These are phyloP conservation scores for Pagrus major DNA, from an alignment of 2,113 vertebrate genomes.

Conservation along the genomic window DNA sequence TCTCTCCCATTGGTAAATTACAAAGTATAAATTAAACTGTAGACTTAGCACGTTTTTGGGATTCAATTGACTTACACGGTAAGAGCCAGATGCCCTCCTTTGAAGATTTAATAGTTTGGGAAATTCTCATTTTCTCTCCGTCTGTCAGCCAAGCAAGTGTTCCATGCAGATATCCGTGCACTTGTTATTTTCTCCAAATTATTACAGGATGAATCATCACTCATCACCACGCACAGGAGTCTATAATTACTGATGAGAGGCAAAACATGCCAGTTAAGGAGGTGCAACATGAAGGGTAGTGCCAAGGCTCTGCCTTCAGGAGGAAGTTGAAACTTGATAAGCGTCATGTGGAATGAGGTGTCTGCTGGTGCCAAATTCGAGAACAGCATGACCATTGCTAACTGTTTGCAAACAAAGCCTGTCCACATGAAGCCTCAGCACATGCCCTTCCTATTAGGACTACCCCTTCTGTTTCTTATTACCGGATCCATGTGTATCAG, in stretches of 20 bases:
- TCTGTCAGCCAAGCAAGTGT: conserved; percentile 20
- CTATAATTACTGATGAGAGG: conserved; percentile 45
- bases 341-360: conserved; percentile 46
- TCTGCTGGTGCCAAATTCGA: conserved; percentile 17
- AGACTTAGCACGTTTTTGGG: conserved; percentile 31
- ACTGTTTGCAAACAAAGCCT: conserved; percentile 58
- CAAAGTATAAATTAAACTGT: conserved; percentile 68
- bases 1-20: conserved; percentile 40
- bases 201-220: conserved; percentile 46
- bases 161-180: conserved; percentile 15
- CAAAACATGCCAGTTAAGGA: conserved; percentile 40
- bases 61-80: conserved; percentile 31
- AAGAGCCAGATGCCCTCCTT: conserved; percentile 35
- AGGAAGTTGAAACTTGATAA: conserved; percentile 55
- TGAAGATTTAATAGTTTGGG: conserved; percentile 45
- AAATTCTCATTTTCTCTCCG: conserved; percentile 3
- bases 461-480: conserved; percentile 61
- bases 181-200: conserved; percentile 51
- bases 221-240: conserved; percentile 28
- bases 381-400: conserved; percentile 42
- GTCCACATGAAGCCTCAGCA: conserved; percentile 53
- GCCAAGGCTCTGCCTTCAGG: conserved; percentile 33
- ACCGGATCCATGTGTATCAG: conserved; percentile 32
- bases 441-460: conserved; percentile 57
- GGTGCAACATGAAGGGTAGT: conserved; percentile 31